These are phyloP conservation scores for Monopis laevigella DNA, from an alignment of 2,888 invertebrate species.

Conservation along the genomic window DNA sequence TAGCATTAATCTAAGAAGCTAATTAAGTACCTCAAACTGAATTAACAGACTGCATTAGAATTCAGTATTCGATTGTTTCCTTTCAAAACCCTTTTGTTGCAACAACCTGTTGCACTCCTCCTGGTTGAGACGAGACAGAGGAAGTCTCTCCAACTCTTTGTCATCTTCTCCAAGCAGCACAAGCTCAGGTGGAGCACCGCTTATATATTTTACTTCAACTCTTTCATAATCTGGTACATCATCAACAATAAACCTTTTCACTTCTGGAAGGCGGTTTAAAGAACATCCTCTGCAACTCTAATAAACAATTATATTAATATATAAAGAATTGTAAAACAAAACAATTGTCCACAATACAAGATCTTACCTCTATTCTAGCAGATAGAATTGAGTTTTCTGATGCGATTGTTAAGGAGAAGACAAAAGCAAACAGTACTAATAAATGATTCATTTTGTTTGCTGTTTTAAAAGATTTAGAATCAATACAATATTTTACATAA, in stretches of 20 bases:
- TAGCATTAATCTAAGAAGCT: too few relatives aligned
- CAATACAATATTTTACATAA: too few relatives aligned
- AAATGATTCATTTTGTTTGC: too few relatives aligned
- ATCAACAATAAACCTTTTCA: slow-evolving; percentile 72
- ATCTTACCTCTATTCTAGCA: slow-evolving; percentile 52
- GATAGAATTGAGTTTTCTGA: too few relatives aligned
- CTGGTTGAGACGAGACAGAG: slow-evolving; percentile 64
- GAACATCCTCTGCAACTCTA: slow-evolving; percentile 78
- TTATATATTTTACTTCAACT: slow-evolving; percentile 72
- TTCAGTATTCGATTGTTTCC: slow-evolving; percentile 48
- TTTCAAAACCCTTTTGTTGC: slow-evolving; percentile 66
- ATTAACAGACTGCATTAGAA: slow-evolving; percentile 34
- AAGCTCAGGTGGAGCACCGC: slow-evolving; percentile 72
- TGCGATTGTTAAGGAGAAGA: too few relatives aligned
- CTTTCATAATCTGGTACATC: slow-evolving; percentile 72
- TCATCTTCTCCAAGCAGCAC: slow-evolving; percentile 66
- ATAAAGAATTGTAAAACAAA: neutral
- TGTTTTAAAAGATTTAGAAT: too few relatives aligned
- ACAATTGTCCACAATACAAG: too few relatives aligned
- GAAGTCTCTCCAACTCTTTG: slow-evolving; percentile 70
- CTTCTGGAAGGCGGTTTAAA: slow-evolving; percentile 71
- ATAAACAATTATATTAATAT: slow-evolving; percentile 20
- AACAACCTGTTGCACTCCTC: slow-evolving; percentile 75
- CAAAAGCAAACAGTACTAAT: too few relatives aligned
- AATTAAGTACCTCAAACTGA: neutral